Conservation (phyloP, 2,797 vertebrate genomes). For the Myotis pilosus region DNA sequence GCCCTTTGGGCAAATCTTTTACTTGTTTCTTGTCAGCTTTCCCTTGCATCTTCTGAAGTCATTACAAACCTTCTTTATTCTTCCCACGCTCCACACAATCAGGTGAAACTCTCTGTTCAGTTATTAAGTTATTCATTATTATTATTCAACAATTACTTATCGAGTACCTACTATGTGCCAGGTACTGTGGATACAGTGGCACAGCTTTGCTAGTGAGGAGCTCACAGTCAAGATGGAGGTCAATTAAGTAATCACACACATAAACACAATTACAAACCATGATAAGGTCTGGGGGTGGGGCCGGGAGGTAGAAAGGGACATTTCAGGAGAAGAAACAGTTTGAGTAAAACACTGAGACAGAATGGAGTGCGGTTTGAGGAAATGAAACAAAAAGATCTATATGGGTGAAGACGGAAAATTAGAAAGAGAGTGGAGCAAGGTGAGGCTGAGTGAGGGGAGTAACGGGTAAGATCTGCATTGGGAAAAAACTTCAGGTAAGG, state of each 20-base stretch:
- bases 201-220: background rate
- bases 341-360: background rate
- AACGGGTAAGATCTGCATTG: background rate
- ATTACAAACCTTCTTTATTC: background rate
- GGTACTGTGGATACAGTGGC: background rate
- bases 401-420: background rate
- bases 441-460: background rate
- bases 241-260: background rate
- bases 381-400: constrained; percentile 43
- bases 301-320: background rate
- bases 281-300: background rate
- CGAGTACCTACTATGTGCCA: background rate
- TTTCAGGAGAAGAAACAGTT: constrained; percentile 40
- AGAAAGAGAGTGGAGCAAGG: background rate
- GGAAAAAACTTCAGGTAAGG: background rate
- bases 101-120: background rate
- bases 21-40: background rate
- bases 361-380: constrained; percentile 21
- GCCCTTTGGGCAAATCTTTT: background rate
- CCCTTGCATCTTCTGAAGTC: background rate
- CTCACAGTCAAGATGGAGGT: background rate
- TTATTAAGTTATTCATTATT: background rate
- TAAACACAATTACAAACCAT: background rate
- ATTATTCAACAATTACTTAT: background rate
- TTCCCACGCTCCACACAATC: background rate